Base-by-base conservation (phyloP, 1,140 invertebrate genomes). In the Diuraphis noxia region DNA sequence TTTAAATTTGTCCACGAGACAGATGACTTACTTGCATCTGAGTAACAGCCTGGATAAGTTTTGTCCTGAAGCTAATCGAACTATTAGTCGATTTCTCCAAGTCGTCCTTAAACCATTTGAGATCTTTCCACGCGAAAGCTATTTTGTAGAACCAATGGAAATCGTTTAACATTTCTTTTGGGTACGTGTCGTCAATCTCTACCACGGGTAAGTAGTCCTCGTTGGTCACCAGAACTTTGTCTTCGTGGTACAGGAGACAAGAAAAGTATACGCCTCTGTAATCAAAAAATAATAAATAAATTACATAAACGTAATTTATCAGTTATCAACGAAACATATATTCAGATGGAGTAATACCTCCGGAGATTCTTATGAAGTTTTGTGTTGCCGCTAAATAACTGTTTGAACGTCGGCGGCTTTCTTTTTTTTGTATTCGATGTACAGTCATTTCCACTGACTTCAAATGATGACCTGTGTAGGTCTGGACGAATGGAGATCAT, bases 141-240 rank as follows among this genome's bases (percentile, higher is more conserved):
- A 97, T 97, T 95, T 99, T 99, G 96, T 99, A 98, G 4, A 99
- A 95, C 98, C 98, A 99, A 94, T 99, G 97, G 94, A 98, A 98
- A 94, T 99, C 98, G 92, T 96, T 96, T 93, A 98, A 96, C 46
- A 99, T 96, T 92, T 97, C 97, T 92, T 96, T 97, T 40, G 98
- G 97, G 94, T 98, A 99, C 34, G 97, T 98, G 94, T 99, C 98
- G 94, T 99, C 98, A 30, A 99, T 96, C 94, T 99, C 98, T 92
- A 99, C 97, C 49, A 99, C 98, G 8, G 99, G 99, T 77, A 99
- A 94, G 94, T 98, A 98, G 92, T 99, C 98, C 94, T 99, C 98
- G 93, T 97, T 98, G 7, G 98, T 99, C 21, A 99, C 97, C 90
- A 99, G 94, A 46, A 99, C 96, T 93, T 98, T 98, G 94, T 99